Evolutionary conservation across 2,888 invertebrate species (phyloP).

Genomic region (Drosophila niveifrons): DNA sequence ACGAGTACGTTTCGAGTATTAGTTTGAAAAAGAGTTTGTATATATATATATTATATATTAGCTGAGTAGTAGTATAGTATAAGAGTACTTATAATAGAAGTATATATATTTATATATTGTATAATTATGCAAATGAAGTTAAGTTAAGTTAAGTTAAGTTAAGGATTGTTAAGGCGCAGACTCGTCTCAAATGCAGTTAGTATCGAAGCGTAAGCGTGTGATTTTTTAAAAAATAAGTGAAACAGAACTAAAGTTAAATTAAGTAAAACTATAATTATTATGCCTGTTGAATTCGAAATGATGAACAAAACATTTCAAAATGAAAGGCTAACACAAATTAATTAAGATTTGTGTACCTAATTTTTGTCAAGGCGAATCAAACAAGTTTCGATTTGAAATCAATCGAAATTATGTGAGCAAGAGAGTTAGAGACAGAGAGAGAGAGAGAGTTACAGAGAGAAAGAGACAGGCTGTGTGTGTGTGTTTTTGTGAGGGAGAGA

Average conservation of each 20-base stretch:
- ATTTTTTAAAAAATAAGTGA: slow-evolving; percentile 29
- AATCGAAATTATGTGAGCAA: slow-evolving; percentile 62
- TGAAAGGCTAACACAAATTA: slow-evolving; percentile 30
- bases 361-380: slow-evolving; percentile 31
- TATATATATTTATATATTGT: slow-evolving; percentile 21
- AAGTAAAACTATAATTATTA: slow-evolving; percentile 5
- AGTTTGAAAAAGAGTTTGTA: slow-evolving; percentile 51
- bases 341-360: slow-evolving; percentile 51
- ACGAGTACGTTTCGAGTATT: slow-evolving; percentile 40
- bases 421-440: slow-evolving; percentile 49
- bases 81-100: slow-evolving; percentile 49
- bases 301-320: not conserved
- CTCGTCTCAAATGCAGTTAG: slow-evolving; percentile 74
- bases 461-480: slow-evolving; percentile 70
- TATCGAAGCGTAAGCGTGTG: slow-evolving; percentile 77
- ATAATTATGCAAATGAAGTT: slow-evolving; percentile 59
- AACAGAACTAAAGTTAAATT: not conserved
- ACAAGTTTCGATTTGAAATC: slow-evolving; percentile 38
- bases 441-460: slow-evolving; percentile 50
- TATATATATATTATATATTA: slow-evolving; percentile 16
- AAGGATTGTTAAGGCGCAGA: slow-evolving; percentile 45
- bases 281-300: slow-evolving; percentile 28
- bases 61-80: slow-evolving; percentile 38
- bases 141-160: not conserved
- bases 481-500: slow-evolving; percentile 49